Base-by-base conservation (phyloP, 2,113 vertebrate species). In the Bostrychus sinensis region DNA sequence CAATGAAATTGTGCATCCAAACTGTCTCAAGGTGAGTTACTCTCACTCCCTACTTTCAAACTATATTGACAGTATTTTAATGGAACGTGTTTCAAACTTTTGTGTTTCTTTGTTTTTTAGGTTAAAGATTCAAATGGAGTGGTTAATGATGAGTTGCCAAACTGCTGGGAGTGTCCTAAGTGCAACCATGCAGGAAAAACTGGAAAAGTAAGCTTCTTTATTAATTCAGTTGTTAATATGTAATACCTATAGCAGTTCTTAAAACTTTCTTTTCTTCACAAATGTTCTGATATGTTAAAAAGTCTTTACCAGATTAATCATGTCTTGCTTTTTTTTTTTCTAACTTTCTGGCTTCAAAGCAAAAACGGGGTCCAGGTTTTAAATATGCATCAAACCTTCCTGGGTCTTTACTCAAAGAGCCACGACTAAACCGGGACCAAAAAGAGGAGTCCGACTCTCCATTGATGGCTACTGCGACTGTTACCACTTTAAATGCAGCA, bases 121-220 rank as follows among this genome's bases (percentile, higher is more conserved):
- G 93, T 96, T 69, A 96, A 96, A 87, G 96, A 98, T 86, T 95
- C 95, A 3, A 95, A 93, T 26, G 96, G 97, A 70, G 94, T 98
- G 26, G 94, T 98, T 56, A 99, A 99, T 26, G 95, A 99, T 1
- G 97, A 98, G 87, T 88, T 99, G 82, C 97, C 97, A 9, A 99
- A 99, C 89, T 99, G 97, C 92, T 99, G 97, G 97, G 97, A 99
- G 84, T 99, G 97, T 81, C 96, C 96, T 0, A 98, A 98, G 90
- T 99, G 97, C 85, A 99, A 95, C 90, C 96, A 99, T 0, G 95
- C 96, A 1, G 97, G 96, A 57, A 99, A 99, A 90, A 97, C 95
- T 38, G 97, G 96, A 91, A 99, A 98, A 97, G 97, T 99, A 96
- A 97, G 95, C 92, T 90, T 91, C 84, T 82, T 53, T 55, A 43